Base-by-base conservation (phyloP, 2,888 invertebrate species). In the Strigamia maritima region DNA sequence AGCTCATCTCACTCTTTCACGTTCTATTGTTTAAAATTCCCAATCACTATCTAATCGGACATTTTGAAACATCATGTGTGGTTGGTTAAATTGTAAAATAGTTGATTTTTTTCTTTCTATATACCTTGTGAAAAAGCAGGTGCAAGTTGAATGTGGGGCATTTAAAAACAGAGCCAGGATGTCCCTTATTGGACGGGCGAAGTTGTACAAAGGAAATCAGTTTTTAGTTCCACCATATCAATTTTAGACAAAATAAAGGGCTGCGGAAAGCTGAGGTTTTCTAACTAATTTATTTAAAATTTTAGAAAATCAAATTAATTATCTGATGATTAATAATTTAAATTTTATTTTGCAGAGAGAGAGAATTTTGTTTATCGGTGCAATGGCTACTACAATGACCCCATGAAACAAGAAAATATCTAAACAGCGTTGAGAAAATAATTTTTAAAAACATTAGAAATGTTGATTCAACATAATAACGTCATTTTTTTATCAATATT, bases 151-250 rank as follows among this genome's bases (percentile, higher is more conserved):
- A 28, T 70, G 70, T 70, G 28, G 70, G 70, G 70, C 70, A 70
- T 70, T 70, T 70, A 70, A 70, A 65, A 70, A 70, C 7, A 10
- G 49, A 70, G 70, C 70, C 70, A 54, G 70, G 70, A 70, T 28
- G 70, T 70, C 70, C 70, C 70, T 70, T 70, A 70, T 70, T 70
- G 70, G 70, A 70, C 70, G 26, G 26, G 70, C 70, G 70, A 70
- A 70, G 70, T 70, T 70, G 70, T 70, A n/a, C 28, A 70, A 70
- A 70, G 70, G 70, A 70, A 70, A 70, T 70, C 70, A 70, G 70
- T 70, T 70, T 70, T 70, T 70, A 70, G 70, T 70, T 70, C 70
- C 70, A 70, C 70, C 70, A 70, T 28, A 70, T 70, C 70, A 70
- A 70, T 70, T 70, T 70, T 70, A 70, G 70, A 54, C 14, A 10